Percentiles rank a stretch among this genome's conserved stretches.
Conservation (phyloP, 2,113 vertebrate species). For the Callipepla squamata region DNA sequence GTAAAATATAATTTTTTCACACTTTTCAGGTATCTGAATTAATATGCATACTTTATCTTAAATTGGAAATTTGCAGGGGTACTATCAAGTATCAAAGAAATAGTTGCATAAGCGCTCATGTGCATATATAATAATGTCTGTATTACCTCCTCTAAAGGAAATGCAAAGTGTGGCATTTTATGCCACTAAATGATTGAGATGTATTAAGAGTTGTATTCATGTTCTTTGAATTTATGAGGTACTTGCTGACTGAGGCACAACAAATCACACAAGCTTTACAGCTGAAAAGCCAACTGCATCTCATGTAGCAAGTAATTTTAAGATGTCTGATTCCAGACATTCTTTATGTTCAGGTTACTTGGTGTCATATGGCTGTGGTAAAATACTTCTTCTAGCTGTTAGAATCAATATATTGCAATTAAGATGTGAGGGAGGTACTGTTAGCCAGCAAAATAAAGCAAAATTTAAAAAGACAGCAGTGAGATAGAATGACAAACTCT, state of each 20-base stretch:
- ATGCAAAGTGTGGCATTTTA: neutral
- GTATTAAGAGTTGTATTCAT: neutral
- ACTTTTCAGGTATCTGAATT: neutral
- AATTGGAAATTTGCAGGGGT: neutral
- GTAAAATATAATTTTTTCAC: neutral
- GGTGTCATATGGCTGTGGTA: neutral
- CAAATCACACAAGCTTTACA: neutral
- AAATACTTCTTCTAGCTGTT: conserved; percentile 30
- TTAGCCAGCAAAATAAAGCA: neutral
- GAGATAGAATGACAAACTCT: neutral
- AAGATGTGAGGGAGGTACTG: neutral
- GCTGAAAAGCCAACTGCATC: neutral
- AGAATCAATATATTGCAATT: neutral
- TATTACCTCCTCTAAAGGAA: neutral
- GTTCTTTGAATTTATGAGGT: neutral
- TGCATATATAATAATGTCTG: neutral
- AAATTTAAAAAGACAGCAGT: neutral
- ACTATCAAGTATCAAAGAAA: neutral
- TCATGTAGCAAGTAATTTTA: conserved; percentile 24
- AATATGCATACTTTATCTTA: neutral
- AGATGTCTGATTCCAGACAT: neutral
- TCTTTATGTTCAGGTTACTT: neutral
- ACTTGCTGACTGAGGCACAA: neutral
- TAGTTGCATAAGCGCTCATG: neutral
- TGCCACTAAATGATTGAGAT: neutral